Conservation (phyloP, 2,797 vertebrate genomes). For the Microctenopoma steveboyesi region DNA sequence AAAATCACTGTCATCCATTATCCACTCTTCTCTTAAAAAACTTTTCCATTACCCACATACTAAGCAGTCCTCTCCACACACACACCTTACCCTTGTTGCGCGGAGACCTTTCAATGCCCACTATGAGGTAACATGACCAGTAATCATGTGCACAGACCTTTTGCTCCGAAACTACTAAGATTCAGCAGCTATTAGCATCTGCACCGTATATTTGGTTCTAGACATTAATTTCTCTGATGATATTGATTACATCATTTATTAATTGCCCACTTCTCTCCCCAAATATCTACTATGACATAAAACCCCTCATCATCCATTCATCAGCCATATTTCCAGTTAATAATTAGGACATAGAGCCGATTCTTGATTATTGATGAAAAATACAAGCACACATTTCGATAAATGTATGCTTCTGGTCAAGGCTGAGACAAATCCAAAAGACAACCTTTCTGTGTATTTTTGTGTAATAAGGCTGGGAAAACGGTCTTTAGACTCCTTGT, state of each 20-base stretch:
- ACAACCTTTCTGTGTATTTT: background rate
- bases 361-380: conserved; percentile 6
- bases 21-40: background rate
- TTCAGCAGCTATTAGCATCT: too few relatives aligned
- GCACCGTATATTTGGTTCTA: background rate
- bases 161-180: too few relatives aligned
- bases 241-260: background rate
- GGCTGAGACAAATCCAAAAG: conserved; percentile 15
- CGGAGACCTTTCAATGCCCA: background rate
- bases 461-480: conserved; percentile 19
- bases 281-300: background rate
- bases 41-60: too few relatives aligned
- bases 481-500: conserved; percentile 5
- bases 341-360: background rate
- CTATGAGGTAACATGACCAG: background rate
- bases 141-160: background rate
- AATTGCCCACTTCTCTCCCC: background rate
- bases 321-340: background rate
- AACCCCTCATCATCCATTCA: background rate
- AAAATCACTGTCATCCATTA: background rate
- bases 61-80: background rate
- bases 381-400: background rate
- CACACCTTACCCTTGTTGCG: background rate
- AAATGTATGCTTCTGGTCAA: background rate
- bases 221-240: background rate